Conservation (phyloP, 2,888 invertebrate genomes). For the Agrotis segetum region DNA sequence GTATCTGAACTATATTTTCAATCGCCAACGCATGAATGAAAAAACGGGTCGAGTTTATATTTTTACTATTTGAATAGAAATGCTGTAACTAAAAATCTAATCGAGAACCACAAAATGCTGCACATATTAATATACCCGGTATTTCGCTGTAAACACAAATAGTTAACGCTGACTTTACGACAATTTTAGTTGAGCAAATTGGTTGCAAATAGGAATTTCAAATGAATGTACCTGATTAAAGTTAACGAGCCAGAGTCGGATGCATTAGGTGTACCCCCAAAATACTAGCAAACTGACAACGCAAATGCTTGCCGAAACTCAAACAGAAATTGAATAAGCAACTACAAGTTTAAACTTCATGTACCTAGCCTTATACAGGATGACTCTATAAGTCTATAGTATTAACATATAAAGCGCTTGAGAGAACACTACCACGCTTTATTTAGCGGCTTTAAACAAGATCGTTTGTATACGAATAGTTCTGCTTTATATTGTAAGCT, state of each 20-base stretch:
- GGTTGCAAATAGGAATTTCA: not conserved
- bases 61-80: too few relatives aligned
- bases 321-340: conserved; percentile 51
- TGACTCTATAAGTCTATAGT: conserved; percentile 33
- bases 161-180: not conserved
- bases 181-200: not conserved
- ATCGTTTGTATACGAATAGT: conserved; percentile 55
- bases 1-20: too few relatives aligned
- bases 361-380: conserved; percentile 33
- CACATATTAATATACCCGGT: too few relatives aligned
- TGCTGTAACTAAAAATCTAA: too few relatives aligned
- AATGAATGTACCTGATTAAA: not conserved
- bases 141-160: too few relatives aligned
- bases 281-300: conserved; percentile 28
- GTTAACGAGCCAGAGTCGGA: not conserved
- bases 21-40: too few relatives aligned
- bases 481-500: conserved; percentile 29
- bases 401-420: conserved; percentile 58
- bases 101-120: not conserved
- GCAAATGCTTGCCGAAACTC: conserved; percentile 48
- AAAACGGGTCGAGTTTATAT: too few relatives aligned
- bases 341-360: conserved; percentile 45
- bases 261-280: conserved; percentile 2
- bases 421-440: conserved; percentile 33
- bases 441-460: conserved; percentile 49